Evolutionary conservation across 1,140 invertebrate species (phyloP).

Genomic region (Onthophagus taurus): DNA sequence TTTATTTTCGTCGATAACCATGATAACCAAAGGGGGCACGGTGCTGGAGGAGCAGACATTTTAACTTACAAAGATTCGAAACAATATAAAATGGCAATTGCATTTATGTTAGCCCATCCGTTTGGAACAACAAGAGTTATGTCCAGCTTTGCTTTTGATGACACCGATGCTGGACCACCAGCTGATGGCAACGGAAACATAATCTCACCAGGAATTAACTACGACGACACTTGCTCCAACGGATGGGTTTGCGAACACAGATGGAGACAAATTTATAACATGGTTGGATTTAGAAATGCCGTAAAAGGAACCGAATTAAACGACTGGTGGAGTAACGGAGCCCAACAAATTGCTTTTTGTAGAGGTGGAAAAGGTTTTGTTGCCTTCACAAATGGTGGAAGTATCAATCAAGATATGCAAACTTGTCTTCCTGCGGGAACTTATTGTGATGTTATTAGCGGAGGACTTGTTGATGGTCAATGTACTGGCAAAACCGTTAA

Average conservation of each 20-base stretch:
- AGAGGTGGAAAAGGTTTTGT: slow-evolving; percentile 58
- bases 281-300: slow-evolving; percentile 64
- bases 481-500: slow-evolving; percentile 65
- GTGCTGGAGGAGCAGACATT: slow-evolving; percentile 42
- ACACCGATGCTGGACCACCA: slow-evolving; percentile 49
- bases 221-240: slow-evolving; percentile 55
- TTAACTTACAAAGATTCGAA: slow-evolving; percentile 47
- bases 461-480: slow-evolving; percentile 45
- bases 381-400: slow-evolving; percentile 57
- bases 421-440: slow-evolving; percentile 65
- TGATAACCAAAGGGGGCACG: slow-evolving; percentile 38
- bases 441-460: slow-evolving; percentile 85
- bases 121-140: slow-evolving; percentile 66
- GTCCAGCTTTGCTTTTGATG: slow-evolving; percentile 58
- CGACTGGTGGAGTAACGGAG: slow-evolving; percentile 65
- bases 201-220: slow-evolving; percentile 50
- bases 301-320: slow-evolving; percentile 44
- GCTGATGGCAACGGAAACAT: slow-evolving; percentile 51
- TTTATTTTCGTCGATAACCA: slow-evolving; percentile 55
- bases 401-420: slow-evolving; percentile 46
- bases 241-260: slow-evolving; percentile 87
- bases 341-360: slow-evolving; percentile 67
- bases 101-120: slow-evolving; percentile 73
- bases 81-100: slow-evolving; percentile 58
- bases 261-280: slow-evolving; percentile 73